phyloP scores from a whole-genome alignment of 1,140 invertebrate species.

The Limonius californicus region DNA sequence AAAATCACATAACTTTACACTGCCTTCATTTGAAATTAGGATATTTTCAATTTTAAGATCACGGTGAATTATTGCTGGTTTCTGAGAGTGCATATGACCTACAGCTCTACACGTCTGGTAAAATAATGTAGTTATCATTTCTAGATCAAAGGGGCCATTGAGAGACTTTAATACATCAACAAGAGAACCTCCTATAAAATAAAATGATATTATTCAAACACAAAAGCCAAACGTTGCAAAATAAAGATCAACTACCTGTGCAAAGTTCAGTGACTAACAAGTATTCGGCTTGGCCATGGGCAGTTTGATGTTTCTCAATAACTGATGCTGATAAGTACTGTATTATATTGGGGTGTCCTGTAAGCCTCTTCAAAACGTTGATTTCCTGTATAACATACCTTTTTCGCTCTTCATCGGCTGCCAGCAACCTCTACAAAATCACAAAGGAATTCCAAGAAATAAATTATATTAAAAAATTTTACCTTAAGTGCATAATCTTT shows the following conservation, averaged over 20 bases:
- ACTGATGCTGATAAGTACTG: conserved; percentile 72
- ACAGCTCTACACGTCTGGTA: conserved; percentile 89
- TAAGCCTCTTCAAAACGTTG: conserved; percentile 70
- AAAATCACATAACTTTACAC: conserved; percentile 97
- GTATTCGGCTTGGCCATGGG: conserved; percentile 53
- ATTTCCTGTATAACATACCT: conserved; percentile 75
- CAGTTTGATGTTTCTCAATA: conserved; percentile 64
- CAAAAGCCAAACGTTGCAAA: conserved; percentile 5
- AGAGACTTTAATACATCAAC: conserved; percentile 73
- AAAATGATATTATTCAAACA: conserved; percentile 2
- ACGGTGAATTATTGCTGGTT: conserved; percentile 85
- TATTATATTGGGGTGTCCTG: conserved; percentile 77
- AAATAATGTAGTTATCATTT: conserved; percentile 82
- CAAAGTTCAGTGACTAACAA: conserved; percentile 44
- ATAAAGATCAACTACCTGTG: conserved; percentile 28
- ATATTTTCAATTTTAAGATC: conserved; percentile 85
- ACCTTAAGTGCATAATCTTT: conserved; percentile 89
- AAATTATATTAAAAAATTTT: conserved; percentile 14
- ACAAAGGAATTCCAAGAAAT: conserved; percentile 26
- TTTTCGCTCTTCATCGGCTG: conserved; percentile 74
- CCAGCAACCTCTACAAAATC: conserved; percentile 66
- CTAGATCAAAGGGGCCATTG: conserved; percentile 61
- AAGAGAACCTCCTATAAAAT: conserved; percentile 64
- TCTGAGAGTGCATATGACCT: conserved; percentile 88
- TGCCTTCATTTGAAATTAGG: conserved; percentile 69